Evolutionary conservation across 2,797 vertebrate genomes (phyloP).

Genomic region (Cossypha dichroa): DNA sequence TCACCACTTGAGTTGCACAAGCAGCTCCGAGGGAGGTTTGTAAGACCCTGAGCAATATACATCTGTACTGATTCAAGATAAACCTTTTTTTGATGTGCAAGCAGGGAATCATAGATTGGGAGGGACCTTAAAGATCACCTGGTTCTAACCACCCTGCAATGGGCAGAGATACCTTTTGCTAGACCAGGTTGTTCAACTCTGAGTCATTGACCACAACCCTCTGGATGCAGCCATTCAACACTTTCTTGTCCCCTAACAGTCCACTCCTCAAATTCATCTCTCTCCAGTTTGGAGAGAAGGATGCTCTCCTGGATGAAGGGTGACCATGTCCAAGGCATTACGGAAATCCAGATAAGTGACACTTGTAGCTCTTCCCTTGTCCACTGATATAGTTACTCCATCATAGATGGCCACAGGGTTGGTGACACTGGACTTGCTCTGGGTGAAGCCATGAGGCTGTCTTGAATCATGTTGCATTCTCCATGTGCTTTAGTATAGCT

Average conservation of each 20-base stretch:
- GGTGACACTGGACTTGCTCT: neutral
- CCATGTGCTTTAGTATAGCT: neutral
- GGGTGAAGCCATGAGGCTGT: neutral
- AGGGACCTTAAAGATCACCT: no score
- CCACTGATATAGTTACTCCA: no score
- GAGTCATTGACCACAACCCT: neutral
- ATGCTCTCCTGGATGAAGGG: neutral
- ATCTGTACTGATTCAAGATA: no score
- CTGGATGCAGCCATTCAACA: neutral
- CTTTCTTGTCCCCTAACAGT: neutral
- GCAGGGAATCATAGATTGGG: no score
- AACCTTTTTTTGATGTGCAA: no score
- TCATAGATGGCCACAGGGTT: neutral
- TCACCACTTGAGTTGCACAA: no score
- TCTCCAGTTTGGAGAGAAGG: neutral
- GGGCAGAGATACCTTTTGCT: neutral
- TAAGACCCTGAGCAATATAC: no score
- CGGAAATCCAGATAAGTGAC: neutral
- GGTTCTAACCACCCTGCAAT: no score
- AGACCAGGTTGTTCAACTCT: neutral
- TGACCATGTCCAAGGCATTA: neutral
- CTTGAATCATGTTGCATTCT: neutral
- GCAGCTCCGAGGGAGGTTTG: no score
- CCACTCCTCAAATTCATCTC: neutral
- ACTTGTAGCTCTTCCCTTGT: neutral